phyloP scores from a whole-genome alignment of 2,888 invertebrate species.

The Siphonodentalium dalli region DNA sequence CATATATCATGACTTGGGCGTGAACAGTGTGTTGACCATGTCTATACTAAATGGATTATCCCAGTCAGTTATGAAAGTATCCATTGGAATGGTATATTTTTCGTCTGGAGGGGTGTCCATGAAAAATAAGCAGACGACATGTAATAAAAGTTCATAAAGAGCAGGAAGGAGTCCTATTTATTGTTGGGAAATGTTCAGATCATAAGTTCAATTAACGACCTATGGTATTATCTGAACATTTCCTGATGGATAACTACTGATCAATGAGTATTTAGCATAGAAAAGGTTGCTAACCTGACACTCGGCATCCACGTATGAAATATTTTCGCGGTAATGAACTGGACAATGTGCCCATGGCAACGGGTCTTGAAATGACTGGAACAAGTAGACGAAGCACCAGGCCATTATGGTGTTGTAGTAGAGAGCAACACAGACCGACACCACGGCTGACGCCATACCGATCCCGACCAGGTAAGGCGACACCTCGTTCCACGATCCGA shows the following conservation, averaged over 20 bases:
- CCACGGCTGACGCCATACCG: constrained; percentile 88
- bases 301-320: constrained; percentile 24
- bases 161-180: no score
- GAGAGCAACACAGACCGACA: constrained; percentile 88
- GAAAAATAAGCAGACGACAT: no score
- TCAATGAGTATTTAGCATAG: no score
- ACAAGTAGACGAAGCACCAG: constrained; percentile 93
- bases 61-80: neutral
- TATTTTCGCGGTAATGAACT: constrained; percentile 13
- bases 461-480: constrained; percentile 92
- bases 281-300: constrained; percentile 28
- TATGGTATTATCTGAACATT: no score
- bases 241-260: no score
- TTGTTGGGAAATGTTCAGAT: no score
- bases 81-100: no score
- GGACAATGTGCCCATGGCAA: constrained; percentile 88
- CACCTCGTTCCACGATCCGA: constrained; percentile 94
- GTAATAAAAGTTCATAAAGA: neutral
- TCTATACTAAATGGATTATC: no score
- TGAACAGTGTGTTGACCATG: no score
- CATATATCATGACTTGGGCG: neutral
- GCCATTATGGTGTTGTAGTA: constrained; percentile 97
- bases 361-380: constrained; percentile 85
- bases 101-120: no score
- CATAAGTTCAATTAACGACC: no score